Base-by-base conservation (phyloP, 2,797 vertebrate genomes). In the Phyllotis vaccarum region DNA sequence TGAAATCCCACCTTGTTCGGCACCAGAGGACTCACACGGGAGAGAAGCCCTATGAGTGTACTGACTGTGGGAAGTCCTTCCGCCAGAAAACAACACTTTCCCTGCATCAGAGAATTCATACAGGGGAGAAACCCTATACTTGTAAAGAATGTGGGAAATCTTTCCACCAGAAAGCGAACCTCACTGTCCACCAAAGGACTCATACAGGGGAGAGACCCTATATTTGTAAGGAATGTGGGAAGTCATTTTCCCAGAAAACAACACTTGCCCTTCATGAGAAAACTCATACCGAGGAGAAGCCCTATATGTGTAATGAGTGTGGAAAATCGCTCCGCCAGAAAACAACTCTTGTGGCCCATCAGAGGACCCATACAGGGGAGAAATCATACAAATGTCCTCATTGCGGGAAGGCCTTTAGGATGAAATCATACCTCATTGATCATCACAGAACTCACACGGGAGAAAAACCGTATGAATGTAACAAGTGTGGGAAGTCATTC, bases 371-470 rank as follows among this genome's bases (percentile, higher is more conserved):
- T 64, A 98, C 98, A 19, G 97, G 97, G 21, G 97, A 98, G 95
- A 98, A 97, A 58, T 97, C 98, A 2, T 97, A 98, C 19, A 82
- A 97, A 88, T 98, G 98, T 76, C 95, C 96, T 56, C 94, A 97
- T 40, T 98, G 98, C 78, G 97, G 94, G 21, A 98, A 97, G 80
- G 96, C 97, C 56, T 98, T 98, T 93, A 96, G 97, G 54, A 97
- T 97, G 96, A 98, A 97, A 66, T 98, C 97, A 0, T 98, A 98
- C 31, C 97, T 98, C 83, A 96, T 95, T 31, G 97, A 97, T 80
- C 98, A 98, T 89, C 89, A 97, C 52, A 96, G 97, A 93, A 98
- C 96, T 95, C 98, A 98, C 78, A 98, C 98, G 10, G 98, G 98
- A 70, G 98, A 98, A 83, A 98, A 98, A 94, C 97, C 98, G 0